Evolutionary conservation across 2,888 invertebrate species (phyloP), one percentile per base, ranked within the genome.

Genomic region (Aporophyla nigra): DNA sequence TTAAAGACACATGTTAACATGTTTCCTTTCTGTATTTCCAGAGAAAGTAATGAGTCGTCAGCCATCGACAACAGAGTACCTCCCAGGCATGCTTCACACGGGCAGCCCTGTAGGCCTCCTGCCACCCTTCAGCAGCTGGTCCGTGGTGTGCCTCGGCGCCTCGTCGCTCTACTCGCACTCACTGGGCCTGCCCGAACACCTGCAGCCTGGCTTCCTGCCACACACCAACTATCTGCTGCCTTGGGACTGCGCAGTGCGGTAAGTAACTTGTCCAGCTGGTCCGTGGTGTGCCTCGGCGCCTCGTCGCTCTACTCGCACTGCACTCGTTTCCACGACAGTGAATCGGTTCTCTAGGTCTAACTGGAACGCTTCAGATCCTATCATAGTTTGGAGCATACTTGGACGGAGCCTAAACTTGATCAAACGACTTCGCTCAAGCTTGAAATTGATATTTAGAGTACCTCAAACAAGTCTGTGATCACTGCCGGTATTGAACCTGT

Each of bases 151-250:
- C 91, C 97, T 99, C 12, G 99, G 99, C 0, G 98, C 99, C 0
- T 98, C 99, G 61, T 98, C 98, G 74, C 97, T 99, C 49, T 99
- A 99, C 95, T 98, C 98, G 67, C 99, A 99, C 93, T 98, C 98
- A 92, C 97, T 98, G 76, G 99, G 99, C 0, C 95, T 99, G 73
- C 98, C 98, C 70, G 99, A 99, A 92, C 97, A 97, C 78, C 97
- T 98, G 89, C 99, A 99, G 94, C 98, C 99, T 2, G 99, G 99
- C 6, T 98, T 99, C 94, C 96, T 99, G 75, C 97, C 98, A 67
- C 98, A 99, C 73, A 98, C 99, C 67, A 99, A 99, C 92, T 99
- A 98, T 92, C 97, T 99, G 72, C 95, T 99, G 86, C 99, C 99
- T 0, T 99, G 99, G 99, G 99, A 99, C 94, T 96, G 95, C 71